Base-by-base conservation (phyloP, 2,888 invertebrate species). In the Volucella inanis region DNA sequence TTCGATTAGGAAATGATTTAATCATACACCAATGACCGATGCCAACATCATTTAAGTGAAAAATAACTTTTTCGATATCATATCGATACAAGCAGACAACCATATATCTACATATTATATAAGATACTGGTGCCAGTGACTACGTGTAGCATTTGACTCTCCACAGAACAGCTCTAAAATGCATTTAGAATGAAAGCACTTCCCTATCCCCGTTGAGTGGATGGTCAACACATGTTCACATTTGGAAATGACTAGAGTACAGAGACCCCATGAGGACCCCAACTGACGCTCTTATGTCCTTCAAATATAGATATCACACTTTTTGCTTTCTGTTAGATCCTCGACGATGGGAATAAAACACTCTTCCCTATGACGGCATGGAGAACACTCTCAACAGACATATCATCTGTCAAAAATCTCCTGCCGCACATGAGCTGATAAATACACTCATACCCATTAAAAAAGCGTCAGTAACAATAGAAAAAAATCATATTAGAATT, bases 211-310 rank as follows among this genome's bases (percentile, higher is more conserved):
- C 52, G 14, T 15, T 50, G 84, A 84, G 84, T 84, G 84, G 76
- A 84, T 61, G 80, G 79, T 80, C 84, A 84, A 84, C 84, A 84
- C 67, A 84, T 84, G 84, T 76, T 75, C 55, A 22, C 65, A 50
- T 55, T 49, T 38, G 78, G 47, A 59, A 59, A 64, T 47, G 61
- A 82, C 77, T 76, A 82, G 59, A 76, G 52, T 43, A 41, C 59
- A 68, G 77, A 82, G 61, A 50, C 68, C 43, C 78, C 72, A 78
- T 38, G 62, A 74, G 62, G 83, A 65, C 83, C 55, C 74, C 52
- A 74, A 78, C 74, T 79, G 80, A 80, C 80, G 80, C 84, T 80
- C 80, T 80, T 72, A 65, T 76, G 84, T 62, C 78, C 78, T 83
- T 59, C 52, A 49, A 68, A 68, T 65, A 55, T 50, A 76, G 45